A percentile compares a stretch with the other conserved stretches of the same genome.
These are phyloP conservation scores for Borostomias antarcticus DNA, from an alignment of 2,797 vertebrate species.

Conservation along the genomic window DNA sequence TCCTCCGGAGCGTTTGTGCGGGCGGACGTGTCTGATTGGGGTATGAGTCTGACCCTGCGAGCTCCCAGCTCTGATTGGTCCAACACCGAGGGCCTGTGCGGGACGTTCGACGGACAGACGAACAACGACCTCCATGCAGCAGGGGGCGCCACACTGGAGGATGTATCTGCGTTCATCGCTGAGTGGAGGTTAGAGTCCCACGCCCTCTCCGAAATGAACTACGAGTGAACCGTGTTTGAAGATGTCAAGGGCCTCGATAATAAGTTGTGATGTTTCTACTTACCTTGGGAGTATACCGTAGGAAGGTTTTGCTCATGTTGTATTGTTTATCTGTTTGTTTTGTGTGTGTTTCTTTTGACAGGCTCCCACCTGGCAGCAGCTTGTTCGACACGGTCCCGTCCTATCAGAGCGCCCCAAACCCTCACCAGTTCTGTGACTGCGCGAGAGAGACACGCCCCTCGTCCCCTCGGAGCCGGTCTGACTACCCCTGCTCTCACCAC, in stretches of 20 bases:
- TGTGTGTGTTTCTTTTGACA: constrained; percentile 46
- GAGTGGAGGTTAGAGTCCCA: constrained; percentile 80
- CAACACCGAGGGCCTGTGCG: constrained; percentile 85
- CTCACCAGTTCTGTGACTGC: constrained; percentile 77
- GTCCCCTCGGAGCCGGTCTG: constrained; percentile 44
- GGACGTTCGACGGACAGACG: constrained; percentile 80
- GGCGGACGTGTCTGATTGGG: constrained; percentile 85
- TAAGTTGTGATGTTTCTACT: not conserved
- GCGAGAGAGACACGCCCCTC: constrained; percentile 40
- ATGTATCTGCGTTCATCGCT: constrained; percentile 74
- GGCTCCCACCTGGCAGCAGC: constrained; percentile 83
- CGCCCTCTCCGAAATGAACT: not conserved
- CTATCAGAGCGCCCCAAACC: constrained; percentile 47
- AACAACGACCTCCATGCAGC: constrained; percentile 83
- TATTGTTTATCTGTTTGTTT: constrained; percentile 7
- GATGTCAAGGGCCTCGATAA: constrained; percentile 4
- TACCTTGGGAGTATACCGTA: not conserved
- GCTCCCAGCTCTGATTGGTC: constrained; percentile 77
- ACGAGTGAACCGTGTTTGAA: not conserved
- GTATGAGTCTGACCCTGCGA: constrained; percentile 86
- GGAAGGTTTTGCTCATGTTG: not conserved
- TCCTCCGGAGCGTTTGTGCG: constrained; percentile 85
- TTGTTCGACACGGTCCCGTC: constrained; percentile 80
- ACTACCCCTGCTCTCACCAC: constrained; percentile 71
- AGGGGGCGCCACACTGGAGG: constrained; percentile 57